Conservation (phyloP, 2,113 vertebrate genomes). For the Festucalex cinctus region DNA sequence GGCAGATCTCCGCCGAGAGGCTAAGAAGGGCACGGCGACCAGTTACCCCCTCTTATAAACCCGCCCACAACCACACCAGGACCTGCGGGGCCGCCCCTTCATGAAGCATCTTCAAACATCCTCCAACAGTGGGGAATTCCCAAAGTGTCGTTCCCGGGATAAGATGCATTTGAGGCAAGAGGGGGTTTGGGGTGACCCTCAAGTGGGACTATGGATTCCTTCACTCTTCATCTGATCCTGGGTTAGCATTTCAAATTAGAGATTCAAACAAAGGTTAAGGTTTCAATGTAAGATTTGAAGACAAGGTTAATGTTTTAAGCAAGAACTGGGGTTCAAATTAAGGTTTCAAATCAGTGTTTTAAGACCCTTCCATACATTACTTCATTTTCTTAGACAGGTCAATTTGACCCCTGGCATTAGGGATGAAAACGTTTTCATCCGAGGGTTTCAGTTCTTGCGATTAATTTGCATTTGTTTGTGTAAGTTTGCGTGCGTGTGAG, state of each 20-base stretch:
- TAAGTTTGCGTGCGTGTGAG: constrained; percentile 24
- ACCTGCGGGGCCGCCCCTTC: constrained; percentile 51
- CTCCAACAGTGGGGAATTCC: constrained; percentile 42
- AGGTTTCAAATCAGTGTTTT: not conserved
- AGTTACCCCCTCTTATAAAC: constrained; percentile 67
- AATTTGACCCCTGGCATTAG: not conserved
- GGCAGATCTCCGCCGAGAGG: constrained; percentile 47
- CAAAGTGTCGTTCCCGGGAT: constrained; percentile 33
- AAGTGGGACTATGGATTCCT: not conserved
- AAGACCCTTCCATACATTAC: not conserved
- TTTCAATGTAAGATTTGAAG: not conserved
- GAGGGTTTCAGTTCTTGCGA: constrained; percentile 9
- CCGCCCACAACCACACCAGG: constrained; percentile 51
- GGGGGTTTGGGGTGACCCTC: constrained; percentile 17
- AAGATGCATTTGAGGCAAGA: constrained; percentile 30
- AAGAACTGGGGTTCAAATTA: not conserved
- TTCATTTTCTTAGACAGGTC: no score
- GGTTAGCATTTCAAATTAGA: not conserved
- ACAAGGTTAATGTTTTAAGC: not conserved
- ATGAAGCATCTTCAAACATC: constrained; percentile 63
- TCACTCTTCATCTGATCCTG: not conserved
- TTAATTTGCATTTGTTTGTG: not conserved
- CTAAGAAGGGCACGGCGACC: constrained; percentile 49
- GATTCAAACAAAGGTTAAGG: not conserved
- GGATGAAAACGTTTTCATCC: not conserved